Conservation (phyloP, 2,113 vertebrate species). For the Pycnonotus jocosus region DNA sequence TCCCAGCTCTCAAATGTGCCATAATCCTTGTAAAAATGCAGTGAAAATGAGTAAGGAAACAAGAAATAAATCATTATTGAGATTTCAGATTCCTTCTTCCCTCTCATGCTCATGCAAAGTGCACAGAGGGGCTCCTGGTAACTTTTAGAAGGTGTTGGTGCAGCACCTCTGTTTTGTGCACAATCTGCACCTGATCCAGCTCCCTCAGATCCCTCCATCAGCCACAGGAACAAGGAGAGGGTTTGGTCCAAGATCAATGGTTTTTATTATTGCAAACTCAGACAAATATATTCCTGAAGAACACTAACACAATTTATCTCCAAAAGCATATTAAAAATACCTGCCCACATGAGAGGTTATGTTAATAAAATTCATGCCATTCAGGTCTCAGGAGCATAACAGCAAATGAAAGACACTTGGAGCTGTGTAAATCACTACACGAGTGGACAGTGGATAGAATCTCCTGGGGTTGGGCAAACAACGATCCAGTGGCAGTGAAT, state of each 20-base stretch:
- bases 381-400: conserved; percentile 69
- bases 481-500: conserved; percentile 34
- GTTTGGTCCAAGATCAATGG: conserved; percentile 76
- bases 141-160: not conserved
- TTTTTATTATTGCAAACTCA: conserved; percentile 83
- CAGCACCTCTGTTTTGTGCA: too few species aligned
- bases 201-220: not conserved
- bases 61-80: not conserved
- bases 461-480: conserved; percentile 55
- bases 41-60: not conserved
- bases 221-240: not conserved
- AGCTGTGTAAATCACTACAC: conserved; percentile 55
- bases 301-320: conserved; percentile 64
- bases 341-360: conserved; percentile 41
- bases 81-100: not conserved
- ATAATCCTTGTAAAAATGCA: not conserved
- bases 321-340: conserved; percentile 68
- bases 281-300: conserved; percentile 68
- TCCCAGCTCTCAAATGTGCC: not conserved
- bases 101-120: not conserved
- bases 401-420: conserved; percentile 68
- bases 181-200: not conserved
- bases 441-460: conserved; percentile 59
- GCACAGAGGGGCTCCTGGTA: not conserved
- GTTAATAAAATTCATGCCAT: conserved; percentile 76